phyloP scores from a whole-genome alignment of 2,888 invertebrate species.

The Caenorhabditis doughertyi region DNA sequence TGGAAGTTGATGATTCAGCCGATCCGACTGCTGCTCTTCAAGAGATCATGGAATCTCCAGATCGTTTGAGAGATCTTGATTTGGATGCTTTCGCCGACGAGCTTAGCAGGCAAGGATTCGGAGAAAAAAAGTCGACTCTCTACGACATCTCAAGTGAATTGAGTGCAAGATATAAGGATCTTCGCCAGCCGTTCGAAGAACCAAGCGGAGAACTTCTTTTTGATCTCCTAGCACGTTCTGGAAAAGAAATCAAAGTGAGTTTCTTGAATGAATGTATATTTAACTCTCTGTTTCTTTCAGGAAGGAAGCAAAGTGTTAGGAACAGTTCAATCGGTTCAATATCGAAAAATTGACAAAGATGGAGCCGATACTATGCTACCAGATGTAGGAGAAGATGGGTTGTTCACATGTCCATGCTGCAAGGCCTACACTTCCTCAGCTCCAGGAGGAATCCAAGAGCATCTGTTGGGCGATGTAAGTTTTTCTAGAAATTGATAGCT shows the following conservation, averaged over 20 bases:
- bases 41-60: conserved; percentile 95
- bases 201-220: conserved; percentile 39
- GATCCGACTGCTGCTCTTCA: conserved; percentile 95
- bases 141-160: conserved; percentile 97
- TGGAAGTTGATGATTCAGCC: conserved; percentile 88
- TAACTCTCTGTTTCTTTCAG: neutral
- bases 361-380: conserved; percentile 26
- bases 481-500: neutral
- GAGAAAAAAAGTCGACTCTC: conserved; percentile 89
- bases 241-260: conserved; percentile 58
- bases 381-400: conserved; percentile 37
- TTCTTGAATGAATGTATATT: neutral
- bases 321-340: conserved; percentile 65
- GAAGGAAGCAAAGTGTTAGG: conserved; percentile 53
- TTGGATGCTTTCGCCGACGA: conserved; percentile 98
- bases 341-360: conserved; percentile 44
- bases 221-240: conserved; percentile 44
- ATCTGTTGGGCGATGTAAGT: conserved; percentile 49
- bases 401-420: conserved; percentile 51
- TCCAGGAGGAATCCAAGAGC: conserved; percentile 53
- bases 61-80: conserved; percentile 89
- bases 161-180: conserved; percentile 87
- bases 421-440: conserved; percentile 17
- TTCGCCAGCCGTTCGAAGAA: conserved; percentile 73
- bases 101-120: conserved; percentile 90